A percentile compares a stretch with the other conserved stretches of the same genome.
Evolutionary conservation across 2,113 vertebrate genomes (phyloP).

Genomic region (Climacteris rufus): DNA sequence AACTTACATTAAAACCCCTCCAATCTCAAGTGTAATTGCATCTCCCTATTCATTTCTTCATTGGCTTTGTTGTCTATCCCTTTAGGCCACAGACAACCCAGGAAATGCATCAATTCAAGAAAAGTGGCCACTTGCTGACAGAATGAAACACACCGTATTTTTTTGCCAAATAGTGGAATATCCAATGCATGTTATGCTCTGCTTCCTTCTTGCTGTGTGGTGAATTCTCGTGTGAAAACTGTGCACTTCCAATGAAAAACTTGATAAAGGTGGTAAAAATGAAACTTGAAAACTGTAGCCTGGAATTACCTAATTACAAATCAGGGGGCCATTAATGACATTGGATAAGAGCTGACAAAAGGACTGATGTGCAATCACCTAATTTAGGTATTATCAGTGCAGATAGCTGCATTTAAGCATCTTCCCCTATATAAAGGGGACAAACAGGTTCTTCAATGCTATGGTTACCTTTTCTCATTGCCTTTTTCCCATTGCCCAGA

Average conservation of each 20-base stretch:
- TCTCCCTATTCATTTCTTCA: not conserved
- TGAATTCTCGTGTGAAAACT: not conserved
- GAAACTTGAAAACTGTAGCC: not conserved
- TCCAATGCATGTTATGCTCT: not conserved
- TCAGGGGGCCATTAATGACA: not conserved
- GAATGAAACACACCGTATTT: not conserved
- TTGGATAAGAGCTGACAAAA: not conserved
- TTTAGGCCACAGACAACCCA: not conserved
- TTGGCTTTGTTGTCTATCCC: not conserved
- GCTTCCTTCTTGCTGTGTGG: not conserved
- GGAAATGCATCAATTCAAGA: not conserved
- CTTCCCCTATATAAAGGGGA: not conserved
- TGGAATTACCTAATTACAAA: not conserved
- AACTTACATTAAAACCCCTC: not conserved
- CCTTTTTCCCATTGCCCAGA: not conserved
- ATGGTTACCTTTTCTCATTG: not conserved
- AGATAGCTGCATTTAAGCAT: not conserved
- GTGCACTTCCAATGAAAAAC: not conserved
- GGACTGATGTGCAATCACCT: not conserved
- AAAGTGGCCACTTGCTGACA: not conserved
- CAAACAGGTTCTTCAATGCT: not conserved
- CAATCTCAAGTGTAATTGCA: not conserved
- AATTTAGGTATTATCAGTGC: not conserved
- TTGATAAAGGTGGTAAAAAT: fast-evolving
- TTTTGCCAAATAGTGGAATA: not conserved